Conservation (phyloP, 1,140 invertebrate species). For the Drosophila watanabei region DNA sequence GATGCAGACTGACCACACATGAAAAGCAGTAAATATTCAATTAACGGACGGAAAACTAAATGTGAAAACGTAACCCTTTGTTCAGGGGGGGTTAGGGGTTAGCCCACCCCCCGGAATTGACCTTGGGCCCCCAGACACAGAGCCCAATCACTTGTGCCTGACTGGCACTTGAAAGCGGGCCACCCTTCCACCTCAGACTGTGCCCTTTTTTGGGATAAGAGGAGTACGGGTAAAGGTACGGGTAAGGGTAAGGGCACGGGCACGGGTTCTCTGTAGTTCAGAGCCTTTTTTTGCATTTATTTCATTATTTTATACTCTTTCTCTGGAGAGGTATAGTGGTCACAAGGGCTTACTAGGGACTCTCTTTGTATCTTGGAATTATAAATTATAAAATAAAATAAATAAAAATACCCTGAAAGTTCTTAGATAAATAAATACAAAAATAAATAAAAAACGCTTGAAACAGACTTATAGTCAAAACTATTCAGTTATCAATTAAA, state of each 20-base stretch:
- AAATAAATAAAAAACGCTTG: no score
- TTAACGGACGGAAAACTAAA: slow-evolving; percentile 67
- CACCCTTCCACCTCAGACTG: neutral
- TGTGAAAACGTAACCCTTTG: slow-evolving; percentile 57
- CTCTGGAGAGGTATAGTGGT: neutral
- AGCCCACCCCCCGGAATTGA: neutral
- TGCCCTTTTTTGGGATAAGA: neutral
- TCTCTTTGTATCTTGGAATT: neutral
- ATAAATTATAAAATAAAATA: neutral
- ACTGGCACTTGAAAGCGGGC: slow-evolving; percentile 51
- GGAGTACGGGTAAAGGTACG: no score
- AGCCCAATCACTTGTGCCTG: slow-evolving; percentile 42
- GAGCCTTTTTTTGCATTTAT: slow-evolving; percentile 8
- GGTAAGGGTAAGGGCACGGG: neutral
- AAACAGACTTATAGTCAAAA: neutral
- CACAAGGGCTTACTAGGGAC: neutral
- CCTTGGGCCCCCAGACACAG: slow-evolving; percentile 27
- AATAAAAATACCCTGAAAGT: neutral
- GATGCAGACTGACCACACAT: slow-evolving; percentile 52
- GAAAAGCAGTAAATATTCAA: slow-evolving; percentile 79
- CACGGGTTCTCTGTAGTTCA: slow-evolving; percentile 3
- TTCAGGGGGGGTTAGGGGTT: neutral
- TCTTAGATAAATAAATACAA: neutral
- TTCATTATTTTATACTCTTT: slow-evolving; percentile 2
- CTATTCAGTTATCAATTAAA: neutral